phyloP scores from a whole-genome alignment of 2,888 invertebrate species.

The Eupeodes latifasciatus region DNA sequence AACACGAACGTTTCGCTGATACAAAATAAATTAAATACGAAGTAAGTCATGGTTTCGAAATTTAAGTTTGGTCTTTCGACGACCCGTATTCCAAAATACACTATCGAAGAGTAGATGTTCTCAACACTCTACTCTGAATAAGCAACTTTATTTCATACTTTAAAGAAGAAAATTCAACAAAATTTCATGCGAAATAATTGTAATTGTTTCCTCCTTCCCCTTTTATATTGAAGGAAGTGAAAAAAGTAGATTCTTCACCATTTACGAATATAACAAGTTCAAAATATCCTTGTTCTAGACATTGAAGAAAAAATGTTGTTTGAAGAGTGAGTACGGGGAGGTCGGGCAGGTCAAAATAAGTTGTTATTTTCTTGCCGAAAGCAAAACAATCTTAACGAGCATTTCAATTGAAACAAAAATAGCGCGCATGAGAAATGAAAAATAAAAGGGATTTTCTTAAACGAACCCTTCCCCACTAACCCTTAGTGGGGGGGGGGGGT shows the following conservation, averaged over 20 bases:
- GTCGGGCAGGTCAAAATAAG: slow-evolving; percentile 38
- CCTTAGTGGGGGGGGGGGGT: neutral
- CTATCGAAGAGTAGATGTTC: neutral
- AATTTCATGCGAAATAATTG: slow-evolving; percentile 60
- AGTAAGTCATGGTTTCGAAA: no score
- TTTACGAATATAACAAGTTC: neutral
- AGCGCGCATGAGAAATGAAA: slow-evolving; percentile 18
- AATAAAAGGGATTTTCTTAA: slow-evolving; percentile 38
- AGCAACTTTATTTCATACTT: neutral
- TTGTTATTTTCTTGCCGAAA: slow-evolving; percentile 18
- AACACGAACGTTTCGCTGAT: no score
- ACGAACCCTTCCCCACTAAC: neutral
- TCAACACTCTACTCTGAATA: neutral
- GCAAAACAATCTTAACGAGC: slow-evolving; percentile 38
- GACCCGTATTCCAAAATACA: neutral
- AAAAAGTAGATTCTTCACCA: slow-evolving; percentile 18
- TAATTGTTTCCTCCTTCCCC: slow-evolving; percentile 20
- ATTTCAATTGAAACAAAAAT: slow-evolving; percentile 23
- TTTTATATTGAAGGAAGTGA: slow-evolving; percentile 41
- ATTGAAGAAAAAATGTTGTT: neutral
- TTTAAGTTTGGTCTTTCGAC: no score
- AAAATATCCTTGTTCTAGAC: slow-evolving; percentile 15
- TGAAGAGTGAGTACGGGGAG: no score
- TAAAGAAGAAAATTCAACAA: slow-evolving; percentile 38
- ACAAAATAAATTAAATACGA: no score